A percentile compares a stretch with the other conserved stretches of the same genome.
These are phyloP conservation scores for Drosophila elegans DNA, from an alignment of 1,140 invertebrate species.

Conservation along the genomic window DNA sequence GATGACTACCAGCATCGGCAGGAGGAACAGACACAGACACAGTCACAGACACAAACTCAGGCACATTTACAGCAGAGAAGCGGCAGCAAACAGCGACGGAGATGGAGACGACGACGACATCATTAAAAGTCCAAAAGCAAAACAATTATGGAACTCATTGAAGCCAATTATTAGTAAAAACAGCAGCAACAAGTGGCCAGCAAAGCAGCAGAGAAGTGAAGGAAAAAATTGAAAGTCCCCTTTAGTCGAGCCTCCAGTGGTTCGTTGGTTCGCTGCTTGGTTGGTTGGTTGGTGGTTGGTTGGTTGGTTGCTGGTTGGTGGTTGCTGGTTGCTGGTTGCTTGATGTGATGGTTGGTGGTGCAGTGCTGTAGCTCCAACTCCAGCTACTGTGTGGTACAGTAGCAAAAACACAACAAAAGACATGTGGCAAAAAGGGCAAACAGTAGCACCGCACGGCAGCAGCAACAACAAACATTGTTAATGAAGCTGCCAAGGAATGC, in stretches of 20 bases:
- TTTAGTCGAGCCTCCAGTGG: conserved; percentile 26
- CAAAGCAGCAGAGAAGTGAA: conserved; percentile 11
- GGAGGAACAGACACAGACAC: conserved; percentile 11
- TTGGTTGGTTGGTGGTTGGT: conserved; percentile 6
- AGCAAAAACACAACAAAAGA: conserved; percentile 65
- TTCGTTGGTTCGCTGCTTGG: conserved; percentile 3
- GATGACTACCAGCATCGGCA: conserved; percentile 39
- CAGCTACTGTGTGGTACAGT: conserved; percentile 74
- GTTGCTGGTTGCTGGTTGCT: conserved; percentile 5
- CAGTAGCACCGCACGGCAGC: conserved; percentile 33
- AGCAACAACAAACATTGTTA: conserved; percentile 72
- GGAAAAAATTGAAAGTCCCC: conserved; percentile 67
- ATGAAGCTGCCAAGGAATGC: conserved; percentile 82
- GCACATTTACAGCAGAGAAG: too few species aligned
- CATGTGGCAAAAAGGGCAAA: conserved; percentile 76
- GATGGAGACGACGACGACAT: conserved; percentile 62
- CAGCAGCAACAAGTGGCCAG: conserved; percentile 46
- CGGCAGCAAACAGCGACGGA: not conserved
- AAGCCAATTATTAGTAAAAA: conserved; percentile 82
- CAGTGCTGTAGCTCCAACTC: conserved; percentile 1
- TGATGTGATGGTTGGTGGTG: not conserved
- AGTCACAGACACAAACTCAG: not conserved
- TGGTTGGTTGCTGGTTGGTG: conserved; percentile 7
- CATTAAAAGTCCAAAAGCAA: conserved; percentile 82
- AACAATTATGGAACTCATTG: conserved; percentile 83